Percentiles rank a stretch among this genome's conserved stretches.
phyloP scores from a whole-genome alignment of 2,888 invertebrate species.

The Apoderus coryli region DNA sequence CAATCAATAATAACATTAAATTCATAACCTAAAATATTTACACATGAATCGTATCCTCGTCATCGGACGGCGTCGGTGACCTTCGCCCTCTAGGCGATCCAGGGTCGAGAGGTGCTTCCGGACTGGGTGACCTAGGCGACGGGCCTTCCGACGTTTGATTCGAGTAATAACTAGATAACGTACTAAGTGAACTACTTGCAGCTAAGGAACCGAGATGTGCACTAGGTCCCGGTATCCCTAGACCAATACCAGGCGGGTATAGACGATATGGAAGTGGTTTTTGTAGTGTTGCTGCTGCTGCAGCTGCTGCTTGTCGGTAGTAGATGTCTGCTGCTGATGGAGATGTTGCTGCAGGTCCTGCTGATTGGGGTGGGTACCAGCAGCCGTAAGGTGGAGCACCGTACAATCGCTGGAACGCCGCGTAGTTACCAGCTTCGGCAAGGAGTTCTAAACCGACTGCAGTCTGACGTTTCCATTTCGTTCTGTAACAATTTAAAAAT shows the following conservation, averaged over 20 bases:
- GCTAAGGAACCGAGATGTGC: conserved; percentile 47
- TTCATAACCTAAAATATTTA: conserved; percentile 22
- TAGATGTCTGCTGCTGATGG: conserved; percentile 69
- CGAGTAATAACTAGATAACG: conserved; percentile 41
- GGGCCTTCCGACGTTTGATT: conserved; percentile 38
- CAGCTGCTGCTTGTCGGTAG: conserved; percentile 64
- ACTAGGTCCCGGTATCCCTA: conserved; percentile 51
- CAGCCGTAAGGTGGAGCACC: conserved; percentile 59
- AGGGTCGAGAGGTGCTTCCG: conserved; percentile 44
- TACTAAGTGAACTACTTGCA: conserved; percentile 49
- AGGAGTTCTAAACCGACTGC: conserved; percentile 93
- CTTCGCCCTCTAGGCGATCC: conserved; percentile 40
- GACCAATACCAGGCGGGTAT: conserved; percentile 44
- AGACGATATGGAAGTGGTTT: conserved; percentile 73
- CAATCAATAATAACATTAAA: no score
- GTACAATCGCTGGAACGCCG: conserved; percentile 93
- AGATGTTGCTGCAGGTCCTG: conserved; percentile 40
- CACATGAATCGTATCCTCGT: conserved; percentile 49
- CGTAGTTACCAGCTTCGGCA: conserved; percentile 95
- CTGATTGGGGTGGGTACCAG: conserved; percentile 44
- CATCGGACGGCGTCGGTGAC: conserved; percentile 37
- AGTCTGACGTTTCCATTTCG: conserved; percentile 99
- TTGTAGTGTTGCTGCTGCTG: conserved; percentile 60
- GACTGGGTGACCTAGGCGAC: conserved; percentile 34
- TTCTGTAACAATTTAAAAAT: conserved; percentile 45